Evolutionary conservation across 2,113 vertebrate species (phyloP).

Genomic region (Ptilorrhoa leucosticta): DNA sequence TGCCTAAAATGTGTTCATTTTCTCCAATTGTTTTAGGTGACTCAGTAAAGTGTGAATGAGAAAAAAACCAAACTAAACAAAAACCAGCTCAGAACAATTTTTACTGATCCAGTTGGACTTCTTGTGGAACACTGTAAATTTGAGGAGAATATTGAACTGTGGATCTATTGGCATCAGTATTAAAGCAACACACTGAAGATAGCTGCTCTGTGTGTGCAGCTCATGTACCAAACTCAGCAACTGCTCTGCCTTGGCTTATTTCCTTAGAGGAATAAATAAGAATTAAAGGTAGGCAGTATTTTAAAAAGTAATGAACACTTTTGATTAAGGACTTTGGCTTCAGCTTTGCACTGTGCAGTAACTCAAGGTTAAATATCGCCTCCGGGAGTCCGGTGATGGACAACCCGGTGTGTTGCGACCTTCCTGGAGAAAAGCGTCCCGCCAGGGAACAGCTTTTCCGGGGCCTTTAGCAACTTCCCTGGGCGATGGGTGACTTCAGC

Average conservation of each 20-base stretch:
- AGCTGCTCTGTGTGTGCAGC: not conserved
- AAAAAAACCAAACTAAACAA: not conserved
- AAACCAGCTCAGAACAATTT: not conserved
- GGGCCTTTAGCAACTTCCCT: no score
- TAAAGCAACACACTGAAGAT: not conserved
- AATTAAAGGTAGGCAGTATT: not conserved
- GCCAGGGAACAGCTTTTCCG: no score
- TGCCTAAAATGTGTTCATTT: not conserved
- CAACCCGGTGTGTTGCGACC: no score
- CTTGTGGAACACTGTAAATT: not conserved
- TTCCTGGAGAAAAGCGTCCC: no score
- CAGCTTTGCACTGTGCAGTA: not conserved
- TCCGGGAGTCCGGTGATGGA: no score
- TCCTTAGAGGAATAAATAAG: not conserved
- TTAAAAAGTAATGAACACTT: not conserved
- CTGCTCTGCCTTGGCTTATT: not conserved
- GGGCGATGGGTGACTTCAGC: no score
- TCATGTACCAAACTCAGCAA: not conserved
- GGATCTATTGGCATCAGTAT: no score
- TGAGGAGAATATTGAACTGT: not conserved
- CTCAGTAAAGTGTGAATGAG: not conserved
- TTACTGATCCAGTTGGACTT: not conserved
- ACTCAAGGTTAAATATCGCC: no score
- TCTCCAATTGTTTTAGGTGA: not conserved
- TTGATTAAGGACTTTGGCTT: not conserved